Conservation (phyloP, 2,797 vertebrate genomes). For the Clarias pachynema region DNA sequence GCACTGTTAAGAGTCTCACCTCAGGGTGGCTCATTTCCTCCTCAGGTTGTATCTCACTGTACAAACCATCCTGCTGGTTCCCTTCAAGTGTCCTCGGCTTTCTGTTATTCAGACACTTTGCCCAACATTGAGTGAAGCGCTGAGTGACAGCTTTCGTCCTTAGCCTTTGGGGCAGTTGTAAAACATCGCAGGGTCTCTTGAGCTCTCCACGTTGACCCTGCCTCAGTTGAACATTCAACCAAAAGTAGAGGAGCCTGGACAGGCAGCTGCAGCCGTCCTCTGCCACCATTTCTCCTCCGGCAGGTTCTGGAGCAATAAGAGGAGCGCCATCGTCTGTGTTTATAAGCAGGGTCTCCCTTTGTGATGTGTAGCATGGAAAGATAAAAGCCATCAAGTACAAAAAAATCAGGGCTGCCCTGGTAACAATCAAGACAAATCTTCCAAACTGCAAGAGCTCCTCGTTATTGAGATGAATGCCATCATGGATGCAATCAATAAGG, state of each 20-base stretch:
- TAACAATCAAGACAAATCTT: conserved; percentile 76
- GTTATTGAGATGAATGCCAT: conserved; percentile 61
- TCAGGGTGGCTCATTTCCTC: conserved; percentile 53
- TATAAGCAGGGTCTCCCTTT: conserved; percentile 65
- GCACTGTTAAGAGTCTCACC: conserved; percentile 73
- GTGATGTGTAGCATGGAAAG: conserved; percentile 68
- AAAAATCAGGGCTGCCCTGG: conserved; percentile 73
- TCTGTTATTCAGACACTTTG: conserved; percentile 58
- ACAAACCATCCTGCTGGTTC: conserved; percentile 57
- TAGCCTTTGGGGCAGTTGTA: conserved; percentile 81
- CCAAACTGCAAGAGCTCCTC: conserved; percentile 67
- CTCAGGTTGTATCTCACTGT: conserved; percentile 58
- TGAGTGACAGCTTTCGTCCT: conserved; percentile 72
- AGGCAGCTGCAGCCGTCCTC: conserved; percentile 90
- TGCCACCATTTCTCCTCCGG: conserved; percentile 71
- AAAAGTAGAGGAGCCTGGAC: conserved; percentile 87
- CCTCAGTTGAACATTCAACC: conserved; percentile 87
- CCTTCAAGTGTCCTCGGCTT: conserved; percentile 4
- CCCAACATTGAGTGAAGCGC: conserved; percentile 81
- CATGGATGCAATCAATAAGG: conserved; percentile 72
- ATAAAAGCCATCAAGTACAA: conserved; percentile 79
- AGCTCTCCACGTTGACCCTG: conserved; percentile 80
- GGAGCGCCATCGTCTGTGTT: conserved; percentile 71
- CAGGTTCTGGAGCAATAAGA: conserved; percentile 63
- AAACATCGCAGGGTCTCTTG: conserved; percentile 77